Conservation (phyloP, 2,888 invertebrate genomes). For the Phalangium opilio region DNA sequence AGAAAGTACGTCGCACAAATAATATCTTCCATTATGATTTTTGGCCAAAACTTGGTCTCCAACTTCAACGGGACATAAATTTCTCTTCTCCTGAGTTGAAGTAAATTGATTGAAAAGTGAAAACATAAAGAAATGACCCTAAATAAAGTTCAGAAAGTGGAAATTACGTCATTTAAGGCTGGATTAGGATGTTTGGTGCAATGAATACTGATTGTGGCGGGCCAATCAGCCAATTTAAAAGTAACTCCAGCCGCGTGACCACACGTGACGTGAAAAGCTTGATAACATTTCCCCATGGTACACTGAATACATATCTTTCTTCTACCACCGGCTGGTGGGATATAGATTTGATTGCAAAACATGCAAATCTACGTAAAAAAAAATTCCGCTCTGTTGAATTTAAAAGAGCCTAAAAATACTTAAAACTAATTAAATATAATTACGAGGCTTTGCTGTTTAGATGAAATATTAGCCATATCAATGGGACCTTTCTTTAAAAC, state of each 20-base stretch:
- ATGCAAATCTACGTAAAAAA: slow-evolving; percentile 25
- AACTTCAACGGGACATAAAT: slow-evolving; percentile 25
- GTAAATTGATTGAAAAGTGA: too few relatives aligned
- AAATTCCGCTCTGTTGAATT: too few relatives aligned
- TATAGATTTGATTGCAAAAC: slow-evolving; percentile 23
- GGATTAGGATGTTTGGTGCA: slow-evolving; percentile 27
- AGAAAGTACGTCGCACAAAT: slow-evolving; percentile 38
- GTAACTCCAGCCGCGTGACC: slow-evolving; percentile 40
- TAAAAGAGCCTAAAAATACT: slow-evolving; percentile 11
- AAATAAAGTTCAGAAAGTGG: background rate
- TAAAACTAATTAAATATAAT: slow-evolving; percentile 4
- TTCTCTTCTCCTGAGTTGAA: slow-evolving; percentile 1
- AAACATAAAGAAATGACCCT: background rate
- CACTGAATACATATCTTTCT: slow-evolving; percentile 37
- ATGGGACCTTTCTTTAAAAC: slow-evolving; percentile 28
- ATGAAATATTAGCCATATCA: slow-evolving; percentile 10
- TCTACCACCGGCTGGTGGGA: slow-evolving; percentile 4
- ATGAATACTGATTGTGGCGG: slow-evolving; percentile 30
- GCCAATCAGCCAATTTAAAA: slow-evolving; percentile 34
- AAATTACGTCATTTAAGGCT: background rate
- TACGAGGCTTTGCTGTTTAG: slow-evolving; percentile 11
- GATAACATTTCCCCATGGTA: slow-evolving; percentile 34
- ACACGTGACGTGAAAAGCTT: slow-evolving; percentile 43
- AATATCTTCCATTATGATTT: slow-evolving; percentile 44
- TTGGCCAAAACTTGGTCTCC: slow-evolving; percentile 43